Evolutionary conservation across 1,140 invertebrate genomes (phyloP), one percentile per base, ranked within the genome.

Genomic region (Lepidotrigona ventralis): DNA sequence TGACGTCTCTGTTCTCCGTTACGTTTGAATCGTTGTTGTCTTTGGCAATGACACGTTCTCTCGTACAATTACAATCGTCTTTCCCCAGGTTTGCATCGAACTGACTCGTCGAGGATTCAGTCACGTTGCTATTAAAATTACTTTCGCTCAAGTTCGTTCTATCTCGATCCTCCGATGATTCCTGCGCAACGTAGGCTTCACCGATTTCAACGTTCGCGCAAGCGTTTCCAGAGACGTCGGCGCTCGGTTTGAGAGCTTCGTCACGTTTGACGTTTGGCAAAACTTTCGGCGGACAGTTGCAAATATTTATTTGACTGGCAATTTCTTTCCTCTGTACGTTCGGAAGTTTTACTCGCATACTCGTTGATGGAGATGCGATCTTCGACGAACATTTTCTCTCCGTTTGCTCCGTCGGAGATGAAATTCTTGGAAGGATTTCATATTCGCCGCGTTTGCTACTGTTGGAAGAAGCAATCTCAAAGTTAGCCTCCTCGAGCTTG

Each of bases 291-390:
- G 54, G 19, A n/a, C 80, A 69, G 12, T 82, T 53, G 4, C 80
- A 82, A 2, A 58, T 58, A 9, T 56, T 69, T 56, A 68, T 69
- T 19, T 83, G 64, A 70, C 15, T 60, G 1, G 64, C 74, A 5
- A 53, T 39, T 11, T 78, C 74, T 26, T 53, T 77, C 8, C 12
- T 81, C 14, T 26, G 6, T 11, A 29, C 1, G 2, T 8, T n/a
- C 8, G 39, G 29, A 23, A 19, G 19, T 12, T 23, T 29, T 26
- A 19, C 19, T n/a, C 46, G 3, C 12, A 17, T 17, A 54, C 46
- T 15, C 54, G n/a, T 3, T 23, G 23, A 1, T 17, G 58, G 54
- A 51, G 29, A 66, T 1, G 15, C 21, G 9, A 4, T 4, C 0
- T 17, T 39, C 3, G n/a, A 29, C 0, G 11, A 26, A 1, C 4